Base-by-base conservation (phyloP, 30 jellyfish, hydroid and myxozoan species). In the Cassiopea xamachana region DNA sequence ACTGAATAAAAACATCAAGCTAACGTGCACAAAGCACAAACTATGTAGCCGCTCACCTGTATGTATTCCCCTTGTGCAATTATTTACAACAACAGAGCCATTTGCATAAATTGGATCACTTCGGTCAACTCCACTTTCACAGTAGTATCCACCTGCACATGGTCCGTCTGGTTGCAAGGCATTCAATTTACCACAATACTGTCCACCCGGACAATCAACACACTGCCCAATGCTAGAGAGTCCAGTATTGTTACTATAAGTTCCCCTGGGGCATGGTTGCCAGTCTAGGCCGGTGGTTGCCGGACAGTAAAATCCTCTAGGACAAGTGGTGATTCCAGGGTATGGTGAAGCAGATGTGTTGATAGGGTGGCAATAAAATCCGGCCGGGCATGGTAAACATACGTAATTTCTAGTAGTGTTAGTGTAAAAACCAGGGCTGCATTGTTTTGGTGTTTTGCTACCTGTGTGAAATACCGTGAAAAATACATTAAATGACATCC, bases 191-290 rank as follows among this genome's bases (percentile, higher is more conserved):
- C 81, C 97, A 60, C 99, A 96, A 90, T 78, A 96, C 48, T 89
- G 60, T 0, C 99, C 98, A 12, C 94, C 95, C 17, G 92, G 93
- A 68, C 99, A 96, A 73, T 92, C 98, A 15, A 73, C 51, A 82
- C 99, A 96, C 84, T 96, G 98, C 18, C 69, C 78, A 2, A 43
- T 82, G 76, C 48, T 60, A 10, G 98, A 90, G 48, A 96, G 60
- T 10, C 99, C 98, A 4, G 98, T 84, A 48, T 46, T 81, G 81
- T 96, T 96, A 72, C 99, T 96, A 87, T 88, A 96, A 7, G 99
- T 96, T 46, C 99, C 99, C 27, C 92, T 81, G 18, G 98, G 98
- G 82, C 99, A 96, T 13, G 99, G 94, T 78, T 82, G 89, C 99
- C 99, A 96, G 77, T 96, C 69, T 58, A 92, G 83, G 7, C 99